Percentiles rank a stretch among this genome's conserved stretches.
Conservation (phyloP, 2,113 vertebrate species). For the Myodes glareolus region DNA sequence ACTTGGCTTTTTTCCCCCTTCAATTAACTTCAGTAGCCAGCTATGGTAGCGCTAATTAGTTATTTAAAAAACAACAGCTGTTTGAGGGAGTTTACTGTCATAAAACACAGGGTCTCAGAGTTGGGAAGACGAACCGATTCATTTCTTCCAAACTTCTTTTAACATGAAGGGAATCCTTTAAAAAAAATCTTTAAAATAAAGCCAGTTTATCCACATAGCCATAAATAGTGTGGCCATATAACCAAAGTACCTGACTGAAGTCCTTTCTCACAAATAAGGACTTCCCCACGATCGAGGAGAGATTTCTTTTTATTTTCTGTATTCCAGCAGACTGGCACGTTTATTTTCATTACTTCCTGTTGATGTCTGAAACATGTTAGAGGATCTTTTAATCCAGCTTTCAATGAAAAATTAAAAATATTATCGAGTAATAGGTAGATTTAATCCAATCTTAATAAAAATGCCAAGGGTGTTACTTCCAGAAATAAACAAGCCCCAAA, state of each 20-base stretch:
- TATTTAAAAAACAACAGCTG: constrained; percentile 81
- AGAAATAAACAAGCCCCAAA: background rate
- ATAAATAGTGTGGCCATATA: constrained; percentile 19
- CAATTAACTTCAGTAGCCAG: constrained; percentile 74
- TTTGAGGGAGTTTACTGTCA: constrained; percentile 72
- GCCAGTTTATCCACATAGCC: background rate
- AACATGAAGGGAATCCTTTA: constrained; percentile 53
- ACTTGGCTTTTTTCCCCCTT: constrained; percentile 1
- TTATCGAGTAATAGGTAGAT: background rate
- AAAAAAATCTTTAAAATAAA: constrained; percentile 39
- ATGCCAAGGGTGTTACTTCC: background rate
- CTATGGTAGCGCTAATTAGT: constrained; percentile 74
- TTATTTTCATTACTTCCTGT: constrained; percentile 46
- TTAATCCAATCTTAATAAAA: background rate
- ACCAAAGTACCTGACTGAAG: background rate
- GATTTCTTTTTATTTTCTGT: constrained; percentile 28
- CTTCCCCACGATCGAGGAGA: background rate
- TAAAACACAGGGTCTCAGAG: constrained; percentile 59
- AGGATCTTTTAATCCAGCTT: constrained; percentile 22
- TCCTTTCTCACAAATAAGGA: background rate
- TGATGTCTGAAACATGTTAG: constrained; percentile 28
- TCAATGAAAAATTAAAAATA: constrained; percentile 45
- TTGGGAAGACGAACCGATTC: constrained; percentile 67
- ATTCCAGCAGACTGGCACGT: background rate
- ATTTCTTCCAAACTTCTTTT: constrained; percentile 68